A percentile compares a stretch with the other conserved stretches of the same genome.
phyloP scores from a whole-genome alignment of 1,140 invertebrate species.

The Holcopasites calliopsidis region DNA sequence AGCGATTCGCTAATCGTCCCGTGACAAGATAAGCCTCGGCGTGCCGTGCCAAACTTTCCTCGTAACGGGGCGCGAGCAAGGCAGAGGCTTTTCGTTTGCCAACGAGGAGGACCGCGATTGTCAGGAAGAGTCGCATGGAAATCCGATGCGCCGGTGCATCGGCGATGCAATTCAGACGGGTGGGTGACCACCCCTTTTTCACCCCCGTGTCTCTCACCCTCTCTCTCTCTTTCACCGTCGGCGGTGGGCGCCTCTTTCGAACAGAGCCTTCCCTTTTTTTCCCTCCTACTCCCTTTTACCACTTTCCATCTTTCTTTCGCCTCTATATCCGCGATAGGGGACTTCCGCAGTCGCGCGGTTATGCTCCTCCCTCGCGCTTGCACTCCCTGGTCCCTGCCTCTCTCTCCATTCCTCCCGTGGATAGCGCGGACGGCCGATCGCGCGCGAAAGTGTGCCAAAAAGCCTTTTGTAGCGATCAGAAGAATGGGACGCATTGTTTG shows the following conservation, averaged over 20 bases:
- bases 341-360: background rate
- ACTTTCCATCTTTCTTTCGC: conserved; percentile 38
- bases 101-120: conserved; percentile 58
- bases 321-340: background rate
- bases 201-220: background rate
- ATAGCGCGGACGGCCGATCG: conserved; percentile 53
- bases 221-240: conserved; percentile 29
- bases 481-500: conserved; percentile 74
- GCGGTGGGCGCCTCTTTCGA: conserved; percentile 54
- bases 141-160: conserved; percentile 65
- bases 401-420: conserved; percentile 25
- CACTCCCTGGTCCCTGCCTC: conserved; percentile 6
- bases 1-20: conserved; percentile 49
- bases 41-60: conserved; percentile 60
- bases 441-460: conserved; percentile 73
- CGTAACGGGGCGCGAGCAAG: conserved; percentile 50
- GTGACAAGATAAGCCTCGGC: conserved; percentile 57
- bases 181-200: conserved; percentile 46
- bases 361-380: conserved; percentile 21
- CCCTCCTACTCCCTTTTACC: conserved; percentile 47
- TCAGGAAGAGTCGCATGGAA: conserved; percentile 63
- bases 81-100: conserved; percentile 48
- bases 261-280: background rate
- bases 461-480: conserved; percentile 69
- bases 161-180: conserved; percentile 65